These are phyloP conservation scores for Melospiza melodia DNA, from an alignment of 2,113 vertebrate species.

Conservation along the genomic window DNA sequence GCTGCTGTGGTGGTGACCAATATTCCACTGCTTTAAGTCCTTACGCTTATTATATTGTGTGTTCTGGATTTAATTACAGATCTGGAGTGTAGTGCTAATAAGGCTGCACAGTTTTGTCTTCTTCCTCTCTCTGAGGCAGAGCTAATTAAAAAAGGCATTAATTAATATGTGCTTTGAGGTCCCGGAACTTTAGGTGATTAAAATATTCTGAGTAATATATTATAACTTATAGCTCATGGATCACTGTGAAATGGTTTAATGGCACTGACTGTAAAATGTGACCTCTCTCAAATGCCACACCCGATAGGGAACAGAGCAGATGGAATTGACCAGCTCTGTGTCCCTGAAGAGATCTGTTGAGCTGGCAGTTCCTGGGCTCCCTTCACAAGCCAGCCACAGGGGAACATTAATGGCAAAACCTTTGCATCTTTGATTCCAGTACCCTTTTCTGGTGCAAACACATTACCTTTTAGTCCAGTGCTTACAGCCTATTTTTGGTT, in stretches of 20 bases:
- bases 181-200: constrained; percentile 39
- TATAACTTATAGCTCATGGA: neutral
- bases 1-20: neutral
- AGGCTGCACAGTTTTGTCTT: constrained; percentile 1
- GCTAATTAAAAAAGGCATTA: constrained; percentile 56
- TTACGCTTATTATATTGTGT: neutral
- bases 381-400: neutral
- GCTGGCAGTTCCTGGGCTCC: neutral
- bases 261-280: neutral
- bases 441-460: neutral
- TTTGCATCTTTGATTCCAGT: neutral
- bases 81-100: neutral
- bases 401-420: neutral
- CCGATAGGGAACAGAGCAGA: neutral
- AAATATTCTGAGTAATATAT: constrained; percentile 54
- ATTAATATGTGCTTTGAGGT: constrained; percentile 50
- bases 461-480: neutral
- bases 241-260: constrained; percentile 5
- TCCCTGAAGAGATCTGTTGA: neutral
- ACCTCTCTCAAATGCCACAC: neutral
- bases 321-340: neutral
- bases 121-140: constrained; percentile 4
- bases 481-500: neutral
- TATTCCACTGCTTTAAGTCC: neutral
- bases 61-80: constrained; percentile 26